Conservation (phyloP, 2,888 invertebrate species). For the Spodoptera exigua region DNA sequence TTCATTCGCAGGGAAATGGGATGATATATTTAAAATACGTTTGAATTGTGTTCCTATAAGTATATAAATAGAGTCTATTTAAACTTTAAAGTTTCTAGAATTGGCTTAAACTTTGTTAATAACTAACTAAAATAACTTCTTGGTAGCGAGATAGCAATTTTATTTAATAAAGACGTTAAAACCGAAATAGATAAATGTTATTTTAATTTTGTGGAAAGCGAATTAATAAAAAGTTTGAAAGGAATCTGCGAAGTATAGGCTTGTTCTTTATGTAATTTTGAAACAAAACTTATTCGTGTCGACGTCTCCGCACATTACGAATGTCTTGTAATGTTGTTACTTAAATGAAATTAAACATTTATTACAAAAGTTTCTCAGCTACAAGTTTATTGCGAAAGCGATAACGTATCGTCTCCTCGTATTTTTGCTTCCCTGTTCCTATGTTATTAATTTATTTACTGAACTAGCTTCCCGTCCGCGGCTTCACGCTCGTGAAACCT, state of each 20-base stretch:
- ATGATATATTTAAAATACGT: conserved; percentile 9
- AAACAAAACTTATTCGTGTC: conserved; percentile 61
- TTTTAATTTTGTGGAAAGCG: conserved; percentile 1
- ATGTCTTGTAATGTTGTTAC: conserved; percentile 65
- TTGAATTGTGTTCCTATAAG: not conserved
- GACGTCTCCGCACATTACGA: conserved; percentile 58
- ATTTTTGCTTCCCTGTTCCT: conserved; percentile 44
- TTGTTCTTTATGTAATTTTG: conserved; percentile 55
- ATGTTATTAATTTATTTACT: conserved; percentile 18
- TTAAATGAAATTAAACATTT: conserved; percentile 71
- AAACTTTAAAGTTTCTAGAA: not conserved
- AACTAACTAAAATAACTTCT: not conserved
- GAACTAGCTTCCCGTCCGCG: too few relatives aligned
- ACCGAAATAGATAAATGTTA: not conserved
- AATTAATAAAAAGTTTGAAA: conserved; percentile 8
- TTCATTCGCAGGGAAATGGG: not conserved
- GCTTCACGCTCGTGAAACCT: too few relatives aligned
- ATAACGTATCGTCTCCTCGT: conserved; percentile 54
- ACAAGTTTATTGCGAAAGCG: conserved; percentile 53
- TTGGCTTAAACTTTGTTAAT: conserved; percentile 10
- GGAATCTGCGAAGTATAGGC: conserved; percentile 14
- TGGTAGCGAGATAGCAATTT: not conserved
- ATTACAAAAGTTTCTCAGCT: conserved; percentile 64
- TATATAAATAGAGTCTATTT: not conserved
- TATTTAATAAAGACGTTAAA: too few relatives aligned